These are phyloP conservation scores for Sipunculus nudus DNA, from an alignment of 2,888 invertebrate species.

Conservation along the genomic window DNA sequence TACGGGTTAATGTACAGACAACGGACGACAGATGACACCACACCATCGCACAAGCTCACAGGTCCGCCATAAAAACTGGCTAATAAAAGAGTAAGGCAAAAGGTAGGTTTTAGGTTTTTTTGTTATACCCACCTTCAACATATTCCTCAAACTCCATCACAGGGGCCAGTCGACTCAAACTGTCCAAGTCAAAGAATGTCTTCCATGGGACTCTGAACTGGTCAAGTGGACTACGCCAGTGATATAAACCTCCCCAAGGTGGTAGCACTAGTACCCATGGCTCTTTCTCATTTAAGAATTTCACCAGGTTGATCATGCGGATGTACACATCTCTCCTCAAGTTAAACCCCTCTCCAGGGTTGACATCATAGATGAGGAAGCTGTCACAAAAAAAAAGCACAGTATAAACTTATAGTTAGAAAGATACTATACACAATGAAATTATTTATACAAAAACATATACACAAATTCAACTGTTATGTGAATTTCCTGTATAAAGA, in stretches of 20 bases:
- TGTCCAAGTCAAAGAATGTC: slow-evolving; percentile 83
- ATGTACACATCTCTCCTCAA: slow-evolving; percentile 94
- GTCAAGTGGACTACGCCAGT: slow-evolving; percentile 76
- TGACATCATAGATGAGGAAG: slow-evolving; percentile 91
- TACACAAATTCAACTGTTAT: too few species aligned
- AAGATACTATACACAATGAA: slow-evolving; percentile 2
- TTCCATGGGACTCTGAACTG: slow-evolving; percentile 81
- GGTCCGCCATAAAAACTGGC: too few species aligned
- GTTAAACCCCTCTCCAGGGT: slow-evolving; percentile 96
- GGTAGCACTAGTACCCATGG: slow-evolving; percentile 79
- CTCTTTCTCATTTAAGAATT: slow-evolving; percentile 71
- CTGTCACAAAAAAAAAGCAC: slow-evolving; percentile 67
- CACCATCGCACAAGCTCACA: too few species aligned
- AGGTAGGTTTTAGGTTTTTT: too few species aligned
- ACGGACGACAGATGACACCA: too few species aligned
- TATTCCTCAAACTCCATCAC: slow-evolving; percentile 88
- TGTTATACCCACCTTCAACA: slow-evolving; percentile 73
- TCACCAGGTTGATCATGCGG: slow-evolving; percentile 85
- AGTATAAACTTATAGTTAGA: not conserved
- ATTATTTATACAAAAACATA: too few species aligned
- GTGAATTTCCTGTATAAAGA: too few species aligned
- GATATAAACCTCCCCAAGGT: slow-evolving; percentile 89
- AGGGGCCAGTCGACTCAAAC: slow-evolving; percentile 81
- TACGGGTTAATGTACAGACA: too few species aligned
- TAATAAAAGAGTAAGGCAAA: too few species aligned